Conservation (phyloP, 2,888 invertebrate species). For the Allacma fusca region DNA sequence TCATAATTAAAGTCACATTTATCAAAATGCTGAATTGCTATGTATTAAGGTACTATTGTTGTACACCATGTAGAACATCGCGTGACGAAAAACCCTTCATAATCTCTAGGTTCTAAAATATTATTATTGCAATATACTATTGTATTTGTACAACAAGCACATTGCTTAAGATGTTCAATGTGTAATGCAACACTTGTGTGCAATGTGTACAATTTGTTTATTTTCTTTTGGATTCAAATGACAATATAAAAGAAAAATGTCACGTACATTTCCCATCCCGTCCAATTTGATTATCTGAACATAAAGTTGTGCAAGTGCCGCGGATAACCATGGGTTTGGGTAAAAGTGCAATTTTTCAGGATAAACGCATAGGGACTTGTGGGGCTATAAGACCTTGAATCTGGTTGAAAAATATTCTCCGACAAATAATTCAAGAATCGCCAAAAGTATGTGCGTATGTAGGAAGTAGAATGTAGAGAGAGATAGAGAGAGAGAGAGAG, state of each 20-base stretch:
- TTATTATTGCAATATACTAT: not conserved
- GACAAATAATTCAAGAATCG: slow-evolving; percentile 7
- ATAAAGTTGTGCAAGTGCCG: not conserved
- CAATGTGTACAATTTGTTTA: not conserved
- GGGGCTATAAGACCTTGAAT: not conserved
- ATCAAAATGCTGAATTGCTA: slow-evolving; percentile 16
- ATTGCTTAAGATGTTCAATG: too few relatives aligned
- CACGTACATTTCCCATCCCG: not conserved
- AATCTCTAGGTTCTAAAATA: not conserved
- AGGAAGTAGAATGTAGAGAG: slow-evolving; percentile 12
- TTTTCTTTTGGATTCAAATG: not conserved
- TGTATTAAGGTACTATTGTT: not conserved
- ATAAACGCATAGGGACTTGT: not conserved
- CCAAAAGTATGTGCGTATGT: not conserved
- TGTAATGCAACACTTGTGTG: not conserved
- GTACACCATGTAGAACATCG: not conserved
- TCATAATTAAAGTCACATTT: slow-evolving; percentile 38
- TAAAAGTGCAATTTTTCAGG: not conserved
- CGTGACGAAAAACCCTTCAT: slow-evolving; percentile 10
- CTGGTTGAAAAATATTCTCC: not conserved
- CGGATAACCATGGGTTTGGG: not conserved
- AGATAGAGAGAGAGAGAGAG: too few relatives aligned
- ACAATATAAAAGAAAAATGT: slow-evolving; percentile 8
- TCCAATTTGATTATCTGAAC: not conserved
- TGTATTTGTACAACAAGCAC: too few relatives aligned